Percentiles rank a stretch among this genome's conserved stretches.
Evolutionary conservation across 2,888 invertebrate genomes (phyloP).

Genomic region (Drosophila glabriapex): DNA sequence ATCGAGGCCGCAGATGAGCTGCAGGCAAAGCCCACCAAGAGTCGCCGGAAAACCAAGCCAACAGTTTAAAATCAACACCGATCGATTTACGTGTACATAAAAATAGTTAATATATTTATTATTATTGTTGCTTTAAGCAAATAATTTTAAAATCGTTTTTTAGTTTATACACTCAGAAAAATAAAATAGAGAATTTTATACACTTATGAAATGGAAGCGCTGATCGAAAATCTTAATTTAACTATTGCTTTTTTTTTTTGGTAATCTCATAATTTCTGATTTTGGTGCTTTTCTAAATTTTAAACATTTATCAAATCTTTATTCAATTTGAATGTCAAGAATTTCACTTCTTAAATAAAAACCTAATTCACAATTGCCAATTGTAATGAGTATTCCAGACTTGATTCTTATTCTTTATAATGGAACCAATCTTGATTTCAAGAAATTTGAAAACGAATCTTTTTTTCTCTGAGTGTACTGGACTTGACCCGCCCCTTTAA

Average conservation of each 20-base stretch:
- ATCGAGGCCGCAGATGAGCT: conserved; percentile 24
- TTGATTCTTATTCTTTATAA: not conserved
- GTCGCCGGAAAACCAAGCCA: conserved; percentile 37
- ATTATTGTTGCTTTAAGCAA: conserved; percentile 42
- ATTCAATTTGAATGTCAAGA: not conserved
- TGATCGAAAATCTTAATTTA: not conserved
- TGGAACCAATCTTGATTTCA: not conserved
- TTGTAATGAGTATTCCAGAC: too few relatives aligned
- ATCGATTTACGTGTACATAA: conserved; percentile 27
- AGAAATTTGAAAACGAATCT: not conserved
- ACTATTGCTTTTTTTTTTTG: not conserved
- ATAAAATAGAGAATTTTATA: not conserved
- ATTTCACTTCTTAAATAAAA: not conserved
- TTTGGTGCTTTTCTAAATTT: not conserved
- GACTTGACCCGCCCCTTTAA: not conserved
- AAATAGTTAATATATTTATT: conserved; percentile 19
- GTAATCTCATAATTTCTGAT: not conserved
- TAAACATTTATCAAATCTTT: not conserved
- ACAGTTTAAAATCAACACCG: conserved; percentile 15
- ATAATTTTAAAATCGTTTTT: conserved; percentile 25
- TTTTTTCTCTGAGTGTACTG: conserved; percentile 1
- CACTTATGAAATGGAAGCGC: not conserved
- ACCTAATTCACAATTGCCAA: not conserved
- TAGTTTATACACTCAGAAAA: not conserved
- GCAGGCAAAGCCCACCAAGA: conserved; percentile 22